phyloP scores from a whole-genome alignment of 1,140 invertebrate species.

The Formica exsecta region DNA sequence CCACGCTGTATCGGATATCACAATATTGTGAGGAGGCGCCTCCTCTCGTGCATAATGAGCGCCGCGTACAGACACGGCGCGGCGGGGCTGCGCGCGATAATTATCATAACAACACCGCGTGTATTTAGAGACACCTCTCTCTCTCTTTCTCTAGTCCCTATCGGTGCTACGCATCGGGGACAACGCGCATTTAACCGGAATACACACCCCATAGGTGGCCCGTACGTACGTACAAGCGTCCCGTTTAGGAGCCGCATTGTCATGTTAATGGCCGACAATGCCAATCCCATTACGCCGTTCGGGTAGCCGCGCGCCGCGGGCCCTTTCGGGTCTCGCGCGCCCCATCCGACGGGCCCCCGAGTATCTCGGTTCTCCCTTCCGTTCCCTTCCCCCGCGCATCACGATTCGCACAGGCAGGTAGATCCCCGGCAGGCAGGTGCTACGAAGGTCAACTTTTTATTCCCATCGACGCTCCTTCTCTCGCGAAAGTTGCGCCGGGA shows the following conservation, averaged over 20 bases:
- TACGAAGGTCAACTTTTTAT: constrained; percentile 76
- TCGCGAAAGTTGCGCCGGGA: constrained; percentile 31
- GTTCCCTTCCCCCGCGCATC: neutral
- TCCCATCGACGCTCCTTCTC: constrained; percentile 19
- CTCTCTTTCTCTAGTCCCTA: constrained; percentile 63
- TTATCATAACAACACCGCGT: constrained; percentile 84
- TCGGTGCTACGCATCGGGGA: constrained; percentile 76
- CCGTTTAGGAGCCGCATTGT: constrained; percentile 82
- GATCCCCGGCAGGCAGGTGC: constrained; percentile 67
- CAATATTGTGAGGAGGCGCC: constrained; percentile 83
- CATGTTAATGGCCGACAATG: constrained; percentile 82
- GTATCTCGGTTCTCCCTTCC: neutral
- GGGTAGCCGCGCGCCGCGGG: constrained; percentile 53
- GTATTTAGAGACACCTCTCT: constrained; percentile 77
- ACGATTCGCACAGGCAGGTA: constrained; percentile 35
- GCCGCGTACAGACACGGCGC: neutral
- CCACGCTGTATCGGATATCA: constrained; percentile 78
- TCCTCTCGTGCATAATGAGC: constrained; percentile 75
- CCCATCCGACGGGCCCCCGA: constrained; percentile 2
- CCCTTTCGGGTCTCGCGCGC: constrained; percentile 14
- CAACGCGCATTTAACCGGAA: constrained; percentile 75
- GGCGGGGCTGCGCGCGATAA: constrained; percentile 69
- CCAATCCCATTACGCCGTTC: constrained; percentile 81
- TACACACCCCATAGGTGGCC: constrained; percentile 58
- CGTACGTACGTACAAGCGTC: constrained; percentile 72